A percentile compares a stretch with the other conserved stretches of the same genome.
phyloP scores from a whole-genome alignment of 2,113 vertebrate genomes.

The Nyctereutes procyonoides region DNA sequence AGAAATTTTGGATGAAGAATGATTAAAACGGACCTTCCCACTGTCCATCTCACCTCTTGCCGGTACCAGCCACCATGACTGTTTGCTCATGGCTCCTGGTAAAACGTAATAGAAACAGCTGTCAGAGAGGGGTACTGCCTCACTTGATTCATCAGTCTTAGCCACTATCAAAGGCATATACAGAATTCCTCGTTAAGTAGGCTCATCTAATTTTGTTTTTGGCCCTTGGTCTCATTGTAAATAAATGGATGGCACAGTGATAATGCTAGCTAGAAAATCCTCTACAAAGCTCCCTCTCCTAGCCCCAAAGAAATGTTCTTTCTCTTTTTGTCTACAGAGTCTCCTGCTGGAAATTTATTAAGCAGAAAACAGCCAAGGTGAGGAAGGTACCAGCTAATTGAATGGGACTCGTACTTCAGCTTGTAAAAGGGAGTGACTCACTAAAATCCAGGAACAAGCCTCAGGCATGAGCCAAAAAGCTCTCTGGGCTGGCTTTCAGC shows the following conservation, averaged over 20 bases:
- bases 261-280: background rate
- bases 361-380: background rate
- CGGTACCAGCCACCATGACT: background rate
- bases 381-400: background rate
- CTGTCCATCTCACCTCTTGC: background rate
- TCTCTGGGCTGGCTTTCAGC: background rate
- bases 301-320: background rate
- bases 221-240: background rate
- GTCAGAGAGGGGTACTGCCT: too few species aligned
- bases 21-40: background rate
- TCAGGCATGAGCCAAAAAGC: background rate
- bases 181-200: background rate
- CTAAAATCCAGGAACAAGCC: conserved; percentile 13
- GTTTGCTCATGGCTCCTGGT: background rate
- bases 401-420: background rate
- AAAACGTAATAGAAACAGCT: background rate
- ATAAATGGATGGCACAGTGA: background rate
- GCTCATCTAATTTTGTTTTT: background rate
- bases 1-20: background rate
- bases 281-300: background rate
- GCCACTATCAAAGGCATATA: background rate
- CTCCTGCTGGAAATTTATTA: background rate
- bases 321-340: background rate
- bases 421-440: conserved; percentile 38
- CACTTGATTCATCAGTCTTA: background rate